These are phyloP conservation scores for Zaprionus capensis DNA, from an alignment of 1,140 invertebrate species.

Conservation along the genomic window DNA sequence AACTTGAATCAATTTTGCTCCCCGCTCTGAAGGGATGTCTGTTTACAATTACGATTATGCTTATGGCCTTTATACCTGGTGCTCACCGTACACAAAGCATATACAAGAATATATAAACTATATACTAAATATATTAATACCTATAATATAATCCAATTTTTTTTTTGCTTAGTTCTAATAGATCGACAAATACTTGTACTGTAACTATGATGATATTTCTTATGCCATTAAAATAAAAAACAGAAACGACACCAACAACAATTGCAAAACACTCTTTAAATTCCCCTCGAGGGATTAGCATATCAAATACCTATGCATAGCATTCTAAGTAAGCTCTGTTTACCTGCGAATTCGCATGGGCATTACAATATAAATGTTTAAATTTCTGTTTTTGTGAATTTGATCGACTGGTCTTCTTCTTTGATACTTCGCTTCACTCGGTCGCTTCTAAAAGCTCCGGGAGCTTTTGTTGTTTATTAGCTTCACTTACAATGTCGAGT, in stretches of 20 bases:
- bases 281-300: not conserved
- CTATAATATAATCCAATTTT: not conserved
- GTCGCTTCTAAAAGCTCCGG: not conserved
- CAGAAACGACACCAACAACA: not conserved
- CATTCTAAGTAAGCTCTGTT: not conserved
- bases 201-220: constrained; percentile 24
- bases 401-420: not conserved
- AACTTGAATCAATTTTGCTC: not conserved
- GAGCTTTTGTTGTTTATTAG: not conserved
- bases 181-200: constrained; percentile 28
- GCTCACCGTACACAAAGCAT: not conserved
- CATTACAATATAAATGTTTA: not conserved
- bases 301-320: not conserved
- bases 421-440: not conserved
- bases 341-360: not conserved
- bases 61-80: constrained; percentile 22
- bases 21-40: not conserved
- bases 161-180: constrained; percentile 29
- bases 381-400: not conserved
- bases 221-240: constrained; percentile 31
- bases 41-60: constrained; percentile 8
- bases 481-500: not conserved
- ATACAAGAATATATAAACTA: constrained; percentile 10
- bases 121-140: not conserved
- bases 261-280: not conserved